Evolutionary conservation across 2,113 vertebrate species (phyloP).

Genomic region (Pseudopipra pipra): DNA sequence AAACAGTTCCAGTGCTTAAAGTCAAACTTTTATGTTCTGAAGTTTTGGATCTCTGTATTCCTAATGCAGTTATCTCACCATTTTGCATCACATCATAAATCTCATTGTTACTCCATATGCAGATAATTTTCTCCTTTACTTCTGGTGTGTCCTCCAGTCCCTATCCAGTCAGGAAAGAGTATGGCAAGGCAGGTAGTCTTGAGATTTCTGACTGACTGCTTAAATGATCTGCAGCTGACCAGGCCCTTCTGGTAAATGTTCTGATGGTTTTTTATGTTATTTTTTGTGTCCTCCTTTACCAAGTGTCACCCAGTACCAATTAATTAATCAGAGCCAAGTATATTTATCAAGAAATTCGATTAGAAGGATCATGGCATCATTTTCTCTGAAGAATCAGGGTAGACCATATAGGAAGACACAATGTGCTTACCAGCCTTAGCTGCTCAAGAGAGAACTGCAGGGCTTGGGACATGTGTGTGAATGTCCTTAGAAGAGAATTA

Average conservation of each 20-base stretch:
- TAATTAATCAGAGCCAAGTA: neutral
- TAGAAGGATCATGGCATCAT: neutral
- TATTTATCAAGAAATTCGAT: neutral
- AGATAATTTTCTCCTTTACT: neutral
- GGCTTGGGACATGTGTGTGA: neutral
- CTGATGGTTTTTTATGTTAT: neutral
- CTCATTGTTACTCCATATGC: neutral
- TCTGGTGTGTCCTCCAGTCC: neutral
- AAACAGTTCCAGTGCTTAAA: neutral
- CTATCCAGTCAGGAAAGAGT: neutral
- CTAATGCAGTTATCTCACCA: neutral
- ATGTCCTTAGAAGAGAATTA: neutral
- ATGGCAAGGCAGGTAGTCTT: rapidly evolving
- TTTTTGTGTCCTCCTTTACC: neutral
- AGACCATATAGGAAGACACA: rapidly evolving
- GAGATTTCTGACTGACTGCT: neutral
- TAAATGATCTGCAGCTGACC: neutral
- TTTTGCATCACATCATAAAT: neutral
- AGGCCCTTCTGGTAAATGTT: neutral
- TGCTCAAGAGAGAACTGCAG: neutral
- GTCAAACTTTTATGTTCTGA: neutral
- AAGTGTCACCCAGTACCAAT: neutral
- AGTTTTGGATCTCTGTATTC: neutral
- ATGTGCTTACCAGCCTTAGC: neutral
- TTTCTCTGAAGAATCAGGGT: neutral